phyloP scores from a whole-genome alignment of 2,888 invertebrate genomes.

The Masnerella sp. region DNA sequence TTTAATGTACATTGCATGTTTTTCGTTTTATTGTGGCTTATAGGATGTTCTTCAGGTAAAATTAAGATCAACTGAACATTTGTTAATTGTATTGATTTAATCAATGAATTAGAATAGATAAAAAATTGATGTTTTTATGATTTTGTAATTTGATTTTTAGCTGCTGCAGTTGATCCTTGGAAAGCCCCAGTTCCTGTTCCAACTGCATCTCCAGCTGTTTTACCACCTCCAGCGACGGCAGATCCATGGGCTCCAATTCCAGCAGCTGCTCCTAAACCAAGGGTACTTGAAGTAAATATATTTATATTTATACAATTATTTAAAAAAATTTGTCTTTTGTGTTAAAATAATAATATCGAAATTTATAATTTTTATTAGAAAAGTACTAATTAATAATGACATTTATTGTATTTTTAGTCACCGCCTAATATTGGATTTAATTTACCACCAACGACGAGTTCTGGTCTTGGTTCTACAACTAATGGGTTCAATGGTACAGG shows the following conservation, averaged over 20 bases:
- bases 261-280: slow-evolving; percentile 60
- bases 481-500: slow-evolving; percentile 74
- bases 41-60: slow-evolving; percentile 64
- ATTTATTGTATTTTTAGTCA: slow-evolving; percentile 56
- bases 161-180: slow-evolving; percentile 74
- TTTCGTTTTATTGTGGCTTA: slow-evolving; percentile 57
- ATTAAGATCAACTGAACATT: too few species aligned
- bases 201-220: slow-evolving; percentile 67
- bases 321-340: too few species aligned
- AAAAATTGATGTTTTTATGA: too few species aligned
- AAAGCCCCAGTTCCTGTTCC: slow-evolving; percentile 68
- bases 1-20: slow-evolving; percentile 4
- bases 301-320: too few species aligned
- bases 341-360: not conserved
- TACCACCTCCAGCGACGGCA: slow-evolving; percentile 68
- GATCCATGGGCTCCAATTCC: slow-evolving; percentile 80
- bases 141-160: slow-evolving; percentile 61
- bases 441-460: slow-evolving; percentile 65
- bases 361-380: too few species aligned
- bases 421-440: slow-evolving; percentile 73
- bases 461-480: slow-evolving; percentile 66
- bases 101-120: too few species aligned
- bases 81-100: too few species aligned
- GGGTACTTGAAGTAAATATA: too few species aligned
- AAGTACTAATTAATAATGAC: too few species aligned